phyloP scores from a whole-genome alignment of 2,113 vertebrate species.

The Terrapene triunguis region DNA sequence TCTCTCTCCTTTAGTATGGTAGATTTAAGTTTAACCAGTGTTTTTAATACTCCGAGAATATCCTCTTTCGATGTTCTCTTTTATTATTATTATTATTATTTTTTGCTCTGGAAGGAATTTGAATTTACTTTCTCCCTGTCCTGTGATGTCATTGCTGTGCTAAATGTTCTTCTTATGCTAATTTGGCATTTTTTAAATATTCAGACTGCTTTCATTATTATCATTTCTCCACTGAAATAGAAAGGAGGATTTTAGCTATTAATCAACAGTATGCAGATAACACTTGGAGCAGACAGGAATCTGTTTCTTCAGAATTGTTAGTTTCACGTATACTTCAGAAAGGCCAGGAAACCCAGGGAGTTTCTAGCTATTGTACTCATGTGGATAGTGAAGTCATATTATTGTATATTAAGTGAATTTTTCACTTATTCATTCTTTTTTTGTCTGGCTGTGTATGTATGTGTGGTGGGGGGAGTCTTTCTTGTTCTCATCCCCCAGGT shows the following conservation, averaged over 20 bases:
- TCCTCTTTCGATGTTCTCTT: neutral
- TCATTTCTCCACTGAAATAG: neutral
- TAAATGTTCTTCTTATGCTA: neutral
- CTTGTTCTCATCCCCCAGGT: neutral
- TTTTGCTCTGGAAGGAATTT: neutral
- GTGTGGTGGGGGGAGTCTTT: neutral
- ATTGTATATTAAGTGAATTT: neutral
- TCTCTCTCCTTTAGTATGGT: neutral
- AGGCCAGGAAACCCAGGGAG: neutral
- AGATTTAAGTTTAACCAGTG: neutral
- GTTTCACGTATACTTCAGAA: neutral
- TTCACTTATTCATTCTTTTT: neutral
- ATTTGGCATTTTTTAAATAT: neutral
- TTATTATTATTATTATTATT: neutral
- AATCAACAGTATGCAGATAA: neutral
- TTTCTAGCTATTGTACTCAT: neutral
- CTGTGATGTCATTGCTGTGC: neutral
- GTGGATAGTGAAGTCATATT: neutral
- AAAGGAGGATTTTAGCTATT: neutral
- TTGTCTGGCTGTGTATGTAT: neutral
- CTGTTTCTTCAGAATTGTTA: neutral
- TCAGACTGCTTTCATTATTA: neutral
- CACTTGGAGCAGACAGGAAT: neutral
- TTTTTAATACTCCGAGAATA: neutral
- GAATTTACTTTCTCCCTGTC: neutral